Base-by-base conservation (phyloP, 92 coral and sea anemone species). In the Ricordea florida region DNA sequence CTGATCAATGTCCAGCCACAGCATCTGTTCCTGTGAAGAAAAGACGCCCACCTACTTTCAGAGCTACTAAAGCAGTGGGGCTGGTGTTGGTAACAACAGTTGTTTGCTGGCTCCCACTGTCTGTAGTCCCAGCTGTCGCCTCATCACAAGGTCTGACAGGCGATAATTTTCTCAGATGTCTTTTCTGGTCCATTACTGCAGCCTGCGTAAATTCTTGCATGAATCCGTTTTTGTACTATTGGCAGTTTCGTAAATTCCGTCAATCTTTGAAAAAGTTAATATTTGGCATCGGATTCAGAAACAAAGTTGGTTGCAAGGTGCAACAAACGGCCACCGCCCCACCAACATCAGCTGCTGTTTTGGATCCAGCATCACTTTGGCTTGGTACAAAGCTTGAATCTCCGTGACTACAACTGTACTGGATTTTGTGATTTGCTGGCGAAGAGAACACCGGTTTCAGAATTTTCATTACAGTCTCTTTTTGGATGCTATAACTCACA, bases 201-300 rank as follows among this genome's bases (percentile, higher is more conserved):
- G 23, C 31, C 0, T 68, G 61, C 3, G 17, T 22, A 35, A 68
- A 51, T 28, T 68, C 62, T 6, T 68, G 76, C 26, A 21, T 68
- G 40, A 68, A 68, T 26, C 76, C 76, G 20, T 68, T 68, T 7
- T 47, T 68, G 29, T 68, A 68, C 76, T 50, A 21, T 23, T 49
- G 18, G 56, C 47, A 32, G 62, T 49, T 52, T n/a, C 15, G n/a
- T 6, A 31, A 68, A n/a, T 68, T 68, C 47, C 76, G 76, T 8
- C 72, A 56, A 1, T 29, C 29, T 27, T 21, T 64, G 1, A 27
- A 56, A 29, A 64, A 43, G 56, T 28, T 64, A 3, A n/a, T n/a
- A n/a, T n/a, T n/a, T n/a, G n/a, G n/a, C n/a, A n/a, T n/a, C n/a
- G n/a, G n/a, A n/a, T n/a, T n/a, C n/a, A n/a, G n/a, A n/a, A n/a